phyloP scores from a whole-genome alignment of 1,140 invertebrate species.

The Drosophila nikananu region DNA sequence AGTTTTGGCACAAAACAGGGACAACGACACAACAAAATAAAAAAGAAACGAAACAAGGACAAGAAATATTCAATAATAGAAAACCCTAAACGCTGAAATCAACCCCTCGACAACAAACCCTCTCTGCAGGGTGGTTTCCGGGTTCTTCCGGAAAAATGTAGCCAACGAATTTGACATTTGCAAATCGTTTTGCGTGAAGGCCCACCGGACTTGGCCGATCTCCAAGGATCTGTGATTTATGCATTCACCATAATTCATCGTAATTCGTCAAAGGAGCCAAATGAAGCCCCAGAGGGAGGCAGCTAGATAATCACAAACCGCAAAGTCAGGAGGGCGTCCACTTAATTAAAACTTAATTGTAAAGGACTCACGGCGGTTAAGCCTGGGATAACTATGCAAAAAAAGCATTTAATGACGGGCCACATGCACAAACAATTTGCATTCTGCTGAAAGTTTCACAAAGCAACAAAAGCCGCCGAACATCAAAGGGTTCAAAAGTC shows the following conservation, averaged over 20 bases:
- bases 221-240: slow-evolving; percentile 35
- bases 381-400: slow-evolving; percentile 33
- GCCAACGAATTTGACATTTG: slow-evolving; percentile 53
- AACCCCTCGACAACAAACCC: slow-evolving; percentile 53
- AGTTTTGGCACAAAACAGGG: slow-evolving; percentile 45
- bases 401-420: slow-evolving; percentile 74
- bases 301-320: slow-evolving; percentile 27
- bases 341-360: slow-evolving; percentile 82
- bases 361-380: slow-evolving; percentile 44
- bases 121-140: slow-evolving; percentile 24
- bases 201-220: slow-evolving; percentile 27
- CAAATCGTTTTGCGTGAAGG: slow-evolving; percentile 49
- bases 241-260: slow-evolving; percentile 20
- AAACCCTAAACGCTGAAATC: slow-evolving; percentile 60
- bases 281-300: slow-evolving; percentile 4
- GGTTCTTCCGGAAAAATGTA: slow-evolving; percentile 11
- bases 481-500: slow-evolving; percentile 58
- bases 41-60: slow-evolving; percentile 29
- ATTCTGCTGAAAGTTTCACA: slow-evolving; percentile 47
- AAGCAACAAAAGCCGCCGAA: slow-evolving; percentile 60
- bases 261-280: slow-evolving; percentile 29
- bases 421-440: slow-evolving; percentile 55
- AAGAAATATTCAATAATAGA: slow-evolving; percentile 75
- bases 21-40: slow-evolving; percentile 16
- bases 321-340: slow-evolving; percentile 38